Evolutionary conservation across 1,140 invertebrate genomes (phyloP), one percentile per base, ranked within the genome.

Genomic region (Plectrocnemia conspersa): DNA sequence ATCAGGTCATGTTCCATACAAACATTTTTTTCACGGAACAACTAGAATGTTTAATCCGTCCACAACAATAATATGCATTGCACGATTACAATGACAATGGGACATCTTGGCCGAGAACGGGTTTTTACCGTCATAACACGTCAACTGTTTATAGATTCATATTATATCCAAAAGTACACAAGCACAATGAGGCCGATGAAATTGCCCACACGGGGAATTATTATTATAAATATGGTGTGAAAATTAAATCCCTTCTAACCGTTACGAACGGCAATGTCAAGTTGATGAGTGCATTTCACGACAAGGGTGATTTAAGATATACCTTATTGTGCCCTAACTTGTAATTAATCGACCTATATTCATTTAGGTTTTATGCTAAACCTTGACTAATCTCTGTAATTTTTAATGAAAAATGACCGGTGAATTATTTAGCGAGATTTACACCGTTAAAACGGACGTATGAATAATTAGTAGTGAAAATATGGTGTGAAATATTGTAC

Each of bases 91-190:
- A 60, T 60, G 15, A 56, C 49, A 60, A 60, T 42, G 49, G 41
- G 48, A 29, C 16, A 15, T n/a, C 18, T 23, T 35, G 46, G 42
- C 40, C 47, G 32, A 32, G 18, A 35, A 56, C 54, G 49, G 58
- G 58, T 56, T 59, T 42, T 13, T 50, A 15, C 5, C 58, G 47
- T 60, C 58, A 60, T 60, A 60, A 60, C 58, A 60, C 54, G 54
- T 60, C 58, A 56, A 60, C 58, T 60, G 54, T 56, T 60, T 56
- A 56, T 56, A 50, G 29, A 60, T 60, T 60, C 58, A 60, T 56
- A 56, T 60, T 60, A 29, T 50, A 24, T 29, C 40, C 40, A 4
- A 46, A 41, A 33, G 46, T 50, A 54, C 35, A 41, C 47, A 54
- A 48, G 24, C 15, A 48, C 36, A 60, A 56, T 48, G 36, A 42